These are phyloP conservation scores for Cantharis lateralis DNA, from an alignment of 2,888 invertebrate species.

Conservation along the genomic window DNA sequence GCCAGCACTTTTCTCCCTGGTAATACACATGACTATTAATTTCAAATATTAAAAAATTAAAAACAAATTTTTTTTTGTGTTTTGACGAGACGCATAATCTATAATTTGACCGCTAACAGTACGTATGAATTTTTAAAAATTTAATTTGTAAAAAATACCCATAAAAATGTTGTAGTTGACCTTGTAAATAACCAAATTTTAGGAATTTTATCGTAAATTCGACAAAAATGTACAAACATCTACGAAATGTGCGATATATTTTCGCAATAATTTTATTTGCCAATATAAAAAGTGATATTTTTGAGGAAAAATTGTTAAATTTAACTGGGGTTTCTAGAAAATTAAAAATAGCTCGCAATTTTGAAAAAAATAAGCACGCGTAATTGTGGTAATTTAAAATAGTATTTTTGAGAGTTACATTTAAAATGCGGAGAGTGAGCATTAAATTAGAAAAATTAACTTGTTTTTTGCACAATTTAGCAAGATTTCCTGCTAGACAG, in stretches of 20 bases:
- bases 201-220: not conserved
- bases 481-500: conserved; percentile 33
- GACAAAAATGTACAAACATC: not conserved
- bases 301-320: not conserved
- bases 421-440: not conserved
- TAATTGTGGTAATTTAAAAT: not conserved
- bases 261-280: not conserved
- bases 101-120: not conserved
- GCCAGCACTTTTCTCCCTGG: too few relatives aligned
- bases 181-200: not conserved
- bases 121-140: not conserved
- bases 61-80: too few relatives aligned
- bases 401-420: not conserved
- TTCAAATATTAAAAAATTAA: too few relatives aligned
- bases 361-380: not conserved
- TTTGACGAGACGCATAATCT: not conserved
- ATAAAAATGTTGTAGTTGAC: not conserved
- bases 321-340: not conserved
- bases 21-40: too few relatives aligned
- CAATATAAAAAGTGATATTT: not conserved
- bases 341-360: not conserved
- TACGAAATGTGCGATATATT: not conserved
- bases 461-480: conserved; percentile 31
- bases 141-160: not conserved
- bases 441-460: conserved; percentile 7